Base-by-base conservation (phyloP, 2,797 vertebrate species). In the Gallinago solitaria region DNA sequence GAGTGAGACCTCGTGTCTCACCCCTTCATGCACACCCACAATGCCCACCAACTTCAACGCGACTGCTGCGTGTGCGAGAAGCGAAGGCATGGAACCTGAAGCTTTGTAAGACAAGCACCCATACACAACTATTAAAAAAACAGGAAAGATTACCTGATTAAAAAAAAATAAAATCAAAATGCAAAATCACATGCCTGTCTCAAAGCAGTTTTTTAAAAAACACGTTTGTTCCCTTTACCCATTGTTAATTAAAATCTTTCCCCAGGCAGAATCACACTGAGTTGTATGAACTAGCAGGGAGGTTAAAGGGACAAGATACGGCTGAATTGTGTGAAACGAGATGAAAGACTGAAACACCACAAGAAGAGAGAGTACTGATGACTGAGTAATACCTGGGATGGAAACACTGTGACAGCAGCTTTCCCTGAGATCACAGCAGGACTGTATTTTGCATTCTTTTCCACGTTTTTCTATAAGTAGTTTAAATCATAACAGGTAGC, bases 181-280 rank as follows among this genome's bases (percentile, higher is more conserved):
- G 93, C 48, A 96, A 88, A 96, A 67, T 54, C 81, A 81, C 0
- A 0, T 85, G 70, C 59, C 83, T 67, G 71, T 80, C 89, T 94
- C 39, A 39, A 96, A 97, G 87, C 63, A 75, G 65, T 65, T 68
- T 68, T 96, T 96, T 60, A 82, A 87, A 86, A 90, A 87, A 69
- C 74, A 68, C 17, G 6, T 83, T 87, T 90, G 68, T 83, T 92
- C 70, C 68, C 73, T 90, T 96, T 91, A 96, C 76, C 75, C 87
- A 74, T 75, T 21, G 48, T 96, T 97, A 98, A 97, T 98, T 98
- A 98, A 98, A 98, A 97, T 88, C 83, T 97, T 95, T 96, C 97
- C 97, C 96, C 97, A 71, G 97, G 98, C 97, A 96, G 96, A 96
- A 94, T 97, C 97, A 95, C 43, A 88, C 96, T 56, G 95, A 95